Evolutionary conservation across 1,140 invertebrate genomes (phyloP), one percentile per base, ranked within the genome.

Genomic region (Musca vetustissima): DNA sequence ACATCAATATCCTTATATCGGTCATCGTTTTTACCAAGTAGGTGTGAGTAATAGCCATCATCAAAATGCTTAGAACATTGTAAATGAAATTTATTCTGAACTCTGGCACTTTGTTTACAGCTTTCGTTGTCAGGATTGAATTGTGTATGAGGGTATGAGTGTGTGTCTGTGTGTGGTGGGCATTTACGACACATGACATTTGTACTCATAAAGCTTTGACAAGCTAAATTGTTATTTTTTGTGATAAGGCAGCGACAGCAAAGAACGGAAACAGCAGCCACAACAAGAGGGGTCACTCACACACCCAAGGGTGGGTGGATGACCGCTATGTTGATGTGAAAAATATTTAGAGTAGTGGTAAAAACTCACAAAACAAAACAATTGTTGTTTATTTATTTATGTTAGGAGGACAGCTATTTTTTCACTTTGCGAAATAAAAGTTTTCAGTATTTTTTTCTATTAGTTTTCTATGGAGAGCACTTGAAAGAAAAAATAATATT

Each of bases 151-250:
- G n/a, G n/a, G n/a, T n/a, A 11, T 43, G 36, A 11, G 36, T 13
- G 36, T 43, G 36, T 43, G 36, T 32, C 3, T 32, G 28, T 32
- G 28, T 32, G 36, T 43, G 36, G 36, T 61, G 28, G n/a, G 28
- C 57, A 61, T 36, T 61, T 61, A 15, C 57, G 57, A 21, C 57
- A 61, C 28, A 36, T 61, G 57, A 61, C 57, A 61, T 61, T 61
- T 61, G 57, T 61, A 61, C 57, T 61, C 57, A 61, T 61, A 61
- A 61, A 36, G 57, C 15, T 36, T 61, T 61, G 57, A 61, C 57
- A 61, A 61, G n/a, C 57, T 61, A 61, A 61, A 61, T 61, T 61
- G 57, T 61, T 61, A 36, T 61, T 36, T 36, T 43, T 61, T 57
- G 36, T 43, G 36, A 43, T 43, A 43, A 43, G 11, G n/a, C n/a